Evolutionary conservation across 2,113 vertebrate species (phyloP).

Genomic region (Tringa solitaria): DNA sequence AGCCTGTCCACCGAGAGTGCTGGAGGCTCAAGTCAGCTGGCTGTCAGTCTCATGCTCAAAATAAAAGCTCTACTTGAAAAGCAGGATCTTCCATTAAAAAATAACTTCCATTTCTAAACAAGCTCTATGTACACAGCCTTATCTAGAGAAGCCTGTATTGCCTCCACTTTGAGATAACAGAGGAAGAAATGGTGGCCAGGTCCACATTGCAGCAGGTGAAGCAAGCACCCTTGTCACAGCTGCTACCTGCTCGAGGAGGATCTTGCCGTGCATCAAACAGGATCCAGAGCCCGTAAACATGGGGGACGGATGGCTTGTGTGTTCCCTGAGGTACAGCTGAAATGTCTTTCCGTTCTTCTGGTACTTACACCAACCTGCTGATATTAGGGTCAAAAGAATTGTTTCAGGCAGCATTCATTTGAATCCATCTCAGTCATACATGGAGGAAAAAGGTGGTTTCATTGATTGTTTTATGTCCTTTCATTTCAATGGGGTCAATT

Average conservation of each 20-base stretch:
- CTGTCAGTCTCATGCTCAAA: background rate
- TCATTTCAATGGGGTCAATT: background rate
- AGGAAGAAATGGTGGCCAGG: background rate
- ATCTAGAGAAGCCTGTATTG: background rate
- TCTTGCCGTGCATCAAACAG: background rate
- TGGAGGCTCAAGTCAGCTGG: background rate
- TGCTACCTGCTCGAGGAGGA: background rate
- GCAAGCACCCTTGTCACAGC: rapidly evolving
- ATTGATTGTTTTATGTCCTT: background rate
- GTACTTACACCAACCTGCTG: background rate
- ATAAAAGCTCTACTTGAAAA: background rate
- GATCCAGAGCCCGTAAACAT: background rate
- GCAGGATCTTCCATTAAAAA: background rate
- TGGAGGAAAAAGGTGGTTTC: background rate
- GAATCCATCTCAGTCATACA: background rate
- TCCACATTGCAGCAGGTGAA: background rate
- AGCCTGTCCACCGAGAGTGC: background rate
- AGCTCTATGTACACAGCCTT: background rate
- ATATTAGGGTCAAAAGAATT: background rate
- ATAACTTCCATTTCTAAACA: background rate
- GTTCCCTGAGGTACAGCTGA: background rate
- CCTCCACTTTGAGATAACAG: background rate
- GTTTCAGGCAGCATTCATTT: background rate
- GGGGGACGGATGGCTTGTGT: rapidly evolving
- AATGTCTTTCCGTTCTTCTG: background rate